Evolutionary conservation across 2,888 invertebrate genomes (phyloP), one percentile per base, ranked within the genome.

Genomic region (Thymelicus sylvestris): DNA sequence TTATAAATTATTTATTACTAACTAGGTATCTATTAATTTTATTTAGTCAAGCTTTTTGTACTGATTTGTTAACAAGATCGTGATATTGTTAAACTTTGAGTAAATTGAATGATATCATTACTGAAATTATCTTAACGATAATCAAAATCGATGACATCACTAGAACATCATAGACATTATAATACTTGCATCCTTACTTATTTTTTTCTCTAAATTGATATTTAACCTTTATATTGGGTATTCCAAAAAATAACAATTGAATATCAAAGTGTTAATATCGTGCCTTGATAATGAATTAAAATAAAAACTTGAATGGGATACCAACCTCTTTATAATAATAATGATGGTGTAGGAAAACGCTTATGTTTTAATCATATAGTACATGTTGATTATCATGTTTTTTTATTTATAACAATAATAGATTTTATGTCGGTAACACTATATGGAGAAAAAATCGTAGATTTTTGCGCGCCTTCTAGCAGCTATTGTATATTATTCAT

Each of bases 91-190:
- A 64, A 69, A 62, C 31, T 24, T 61, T 44, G 15, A 61, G 50
- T 41, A 52, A 52, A 52, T 50, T 61, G 15, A 62, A 68, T 68
- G 67, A 68, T 68, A 48, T 68, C 67, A 68, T 68, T 52, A 52
- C 67, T 68, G 67, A 68, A 62, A 57, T 66, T 62, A 44, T 62
- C 44, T n/a, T 59, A 59, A 66, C 24, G 47, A 47, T 59, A 47
- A 59, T 59, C 31, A 47, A 48, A 47, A 44, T 31, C 12, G 24
- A 62, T 68, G 67, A 68, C 44, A 15, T 68, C 62, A 68, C 10
- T 55, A 55, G 24, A 12, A 12, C 44, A 44, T 44, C 44, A 44
- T 44, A 31, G 31, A 44, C 44, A 39, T 15, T 38, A 31, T 50
- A 60, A 38, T 19, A 63, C 19, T 38, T 7, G 47, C n/a, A 15